Conservation (phyloP, 2,888 invertebrate species). For the Xiphydria camelus region DNA sequence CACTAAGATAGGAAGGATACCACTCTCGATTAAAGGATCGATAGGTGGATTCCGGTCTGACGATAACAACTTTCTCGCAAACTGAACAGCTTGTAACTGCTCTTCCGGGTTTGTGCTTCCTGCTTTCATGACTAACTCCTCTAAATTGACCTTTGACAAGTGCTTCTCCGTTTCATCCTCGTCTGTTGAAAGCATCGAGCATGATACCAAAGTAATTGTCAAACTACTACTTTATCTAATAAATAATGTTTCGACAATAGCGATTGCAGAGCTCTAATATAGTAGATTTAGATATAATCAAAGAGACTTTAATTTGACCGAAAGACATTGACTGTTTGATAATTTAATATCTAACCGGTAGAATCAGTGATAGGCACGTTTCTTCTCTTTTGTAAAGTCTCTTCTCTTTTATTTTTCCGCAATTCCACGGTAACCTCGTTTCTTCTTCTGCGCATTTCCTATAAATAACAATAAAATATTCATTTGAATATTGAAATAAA, state of each 20-base stretch:
- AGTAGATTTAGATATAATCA: conserved; percentile 21
- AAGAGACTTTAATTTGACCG: too few relatives aligned
- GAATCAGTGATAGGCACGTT: conserved; percentile 92
- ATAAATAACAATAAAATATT: conserved; percentile 52
- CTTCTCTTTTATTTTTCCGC: conserved; percentile 97
- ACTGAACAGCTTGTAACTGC: conserved; percentile 90
- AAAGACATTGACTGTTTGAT: conserved; percentile 5
- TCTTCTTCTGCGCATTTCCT: conserved; percentile 96
- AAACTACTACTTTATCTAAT: too few relatives aligned
- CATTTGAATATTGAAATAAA: too few relatives aligned
- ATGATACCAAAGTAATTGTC: too few relatives aligned
- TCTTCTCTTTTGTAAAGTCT: conserved; percentile 91
- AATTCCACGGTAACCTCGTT: conserved; percentile 96
- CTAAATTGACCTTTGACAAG: conserved; percentile 73
- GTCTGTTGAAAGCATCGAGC: conserved; percentile 60
- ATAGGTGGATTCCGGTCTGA: conserved; percentile 99
- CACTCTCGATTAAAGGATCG: conserved; percentile 90
- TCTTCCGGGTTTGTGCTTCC: conserved; percentile 76
- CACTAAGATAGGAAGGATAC: conserved; percentile 93
- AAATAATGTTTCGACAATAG: background rate
- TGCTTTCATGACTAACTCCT: conserved; percentile 85
- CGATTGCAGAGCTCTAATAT: too few relatives aligned
- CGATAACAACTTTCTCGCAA: conserved; percentile 92
- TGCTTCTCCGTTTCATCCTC: conserved; percentile 75
- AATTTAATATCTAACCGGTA: conserved; percentile 60